Evolutionary conservation across 2,113 vertebrate genomes (phyloP).

Genomic region (Coturnix japonica): DNA sequence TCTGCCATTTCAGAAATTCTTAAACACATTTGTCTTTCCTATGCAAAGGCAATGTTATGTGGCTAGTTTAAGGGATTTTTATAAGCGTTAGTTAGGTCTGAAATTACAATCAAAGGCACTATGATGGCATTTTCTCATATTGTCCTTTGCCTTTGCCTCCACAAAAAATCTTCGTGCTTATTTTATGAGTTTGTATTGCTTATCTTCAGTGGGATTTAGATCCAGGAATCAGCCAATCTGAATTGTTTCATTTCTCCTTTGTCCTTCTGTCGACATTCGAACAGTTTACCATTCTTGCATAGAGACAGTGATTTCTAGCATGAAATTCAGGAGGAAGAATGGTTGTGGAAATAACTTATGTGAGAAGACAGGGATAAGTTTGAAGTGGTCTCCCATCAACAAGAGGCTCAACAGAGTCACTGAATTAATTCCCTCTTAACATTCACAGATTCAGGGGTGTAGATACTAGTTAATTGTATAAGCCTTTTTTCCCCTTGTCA

Average conservation of each 20-base stretch:
- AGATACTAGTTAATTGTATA: background rate
- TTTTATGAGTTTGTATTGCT: background rate
- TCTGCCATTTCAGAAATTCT: background rate
- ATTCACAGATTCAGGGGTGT: background rate
- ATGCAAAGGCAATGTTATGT: background rate
- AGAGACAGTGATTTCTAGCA: background rate
- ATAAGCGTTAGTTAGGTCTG: background rate
- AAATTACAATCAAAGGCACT: background rate
- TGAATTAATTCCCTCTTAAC: background rate
- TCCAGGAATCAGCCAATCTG: background rate
- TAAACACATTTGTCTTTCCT: background rate
- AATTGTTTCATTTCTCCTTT: background rate
- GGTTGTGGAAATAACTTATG: fast-evolving
- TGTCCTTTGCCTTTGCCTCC: background rate
- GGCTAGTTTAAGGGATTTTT: background rate
- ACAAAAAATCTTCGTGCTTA: background rate
- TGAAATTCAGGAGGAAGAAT: background rate
- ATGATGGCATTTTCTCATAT: background rate
- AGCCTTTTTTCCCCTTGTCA: background rate
- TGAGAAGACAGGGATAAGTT: background rate
- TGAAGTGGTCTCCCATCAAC: background rate
- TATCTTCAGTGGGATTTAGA: background rate
- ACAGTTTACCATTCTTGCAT: background rate
- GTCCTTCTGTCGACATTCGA: background rate
- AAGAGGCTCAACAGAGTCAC: fast-evolving